Base-by-base conservation (phyloP, 2,888 invertebrate species). In the Cephus nigrinus region DNA sequence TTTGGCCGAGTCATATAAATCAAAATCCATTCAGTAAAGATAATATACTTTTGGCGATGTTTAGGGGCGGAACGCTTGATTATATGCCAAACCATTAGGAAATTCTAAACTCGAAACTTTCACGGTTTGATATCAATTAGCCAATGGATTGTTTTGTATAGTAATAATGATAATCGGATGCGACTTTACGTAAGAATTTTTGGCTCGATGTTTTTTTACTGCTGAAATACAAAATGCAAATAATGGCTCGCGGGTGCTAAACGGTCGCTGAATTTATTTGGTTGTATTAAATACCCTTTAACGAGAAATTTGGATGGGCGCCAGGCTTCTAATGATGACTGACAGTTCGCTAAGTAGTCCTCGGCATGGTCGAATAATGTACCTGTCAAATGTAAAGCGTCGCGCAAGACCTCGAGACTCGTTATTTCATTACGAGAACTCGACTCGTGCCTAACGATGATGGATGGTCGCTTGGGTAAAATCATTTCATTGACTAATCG, bases 321-420 rank as follows among this genome's bases (percentile, higher is more conserved):
- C 87, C 87, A 87, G 80, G 76, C 77, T 78, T 76, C 80, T 85
- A 87, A 87, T 80, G 86, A 87, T 87, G 87, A 87, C 79, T 80
- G 86, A 82, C 86, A 81, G 23, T 75, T 78, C 79, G 76, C 85
- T 83, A 83, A 82, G 80, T 82, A 78, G 55, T 55, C 23, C 55
- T 55, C 55, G 23, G 55, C 55, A 23, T 23, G 55, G 23, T 2
- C 23, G 81, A 81, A 80, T 80, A 79, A 84, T 77, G 86, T 85
- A 55, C 55, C 23, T 55, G 55, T 55, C 55, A 55, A 55, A 55
- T 55, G 23, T 55, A 55, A 55, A 55, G 55, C 23, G 55, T 55
- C 55, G 55, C 55, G 55, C 55, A 55, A 55, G 9, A 23, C 55
- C 55, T 9, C 23, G 23, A 55, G 23, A 23, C 55, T 55, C 55